Conservation (phyloP, 2,888 invertebrate genomes). For the Tricholauxania praeusta region DNA sequence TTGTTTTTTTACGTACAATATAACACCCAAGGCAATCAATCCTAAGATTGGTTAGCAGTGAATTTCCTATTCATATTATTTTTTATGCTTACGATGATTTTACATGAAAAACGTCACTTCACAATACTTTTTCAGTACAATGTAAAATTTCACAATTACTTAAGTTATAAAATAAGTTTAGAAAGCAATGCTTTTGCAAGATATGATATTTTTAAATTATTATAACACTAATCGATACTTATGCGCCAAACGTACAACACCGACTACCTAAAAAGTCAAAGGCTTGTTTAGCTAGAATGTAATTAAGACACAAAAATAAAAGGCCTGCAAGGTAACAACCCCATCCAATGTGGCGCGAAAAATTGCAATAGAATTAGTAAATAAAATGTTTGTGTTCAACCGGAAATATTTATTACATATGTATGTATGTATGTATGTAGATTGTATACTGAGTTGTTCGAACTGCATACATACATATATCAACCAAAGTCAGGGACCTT, state of each 20-base stretch:
- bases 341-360: neutral
- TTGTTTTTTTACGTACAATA: too few species aligned
- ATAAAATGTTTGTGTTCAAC: neutral
- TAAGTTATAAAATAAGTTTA: too few species aligned
- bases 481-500: conserved; percentile 4
- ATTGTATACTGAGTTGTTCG: neutral
- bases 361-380: neutral
- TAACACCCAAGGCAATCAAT: too few species aligned
- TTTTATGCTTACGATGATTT: too few species aligned
- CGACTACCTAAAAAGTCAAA: conserved; percentile 6
- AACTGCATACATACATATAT: neutral
- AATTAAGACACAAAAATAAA: neutral
- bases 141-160: too few species aligned
- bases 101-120: too few species aligned
- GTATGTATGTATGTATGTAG: too few species aligned
- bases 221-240: conserved; percentile 6
- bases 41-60: too few species aligned
- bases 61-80: too few species aligned
- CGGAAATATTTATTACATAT: conserved; percentile 14
- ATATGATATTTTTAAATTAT: too few species aligned
- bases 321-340: neutral
- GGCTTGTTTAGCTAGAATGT: neutral
- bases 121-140: too few species aligned
- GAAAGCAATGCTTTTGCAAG: too few species aligned
- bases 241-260: neutral